Conservation (phyloP, 1,140 invertebrate genomes). For the Nebria ingens region DNA sequence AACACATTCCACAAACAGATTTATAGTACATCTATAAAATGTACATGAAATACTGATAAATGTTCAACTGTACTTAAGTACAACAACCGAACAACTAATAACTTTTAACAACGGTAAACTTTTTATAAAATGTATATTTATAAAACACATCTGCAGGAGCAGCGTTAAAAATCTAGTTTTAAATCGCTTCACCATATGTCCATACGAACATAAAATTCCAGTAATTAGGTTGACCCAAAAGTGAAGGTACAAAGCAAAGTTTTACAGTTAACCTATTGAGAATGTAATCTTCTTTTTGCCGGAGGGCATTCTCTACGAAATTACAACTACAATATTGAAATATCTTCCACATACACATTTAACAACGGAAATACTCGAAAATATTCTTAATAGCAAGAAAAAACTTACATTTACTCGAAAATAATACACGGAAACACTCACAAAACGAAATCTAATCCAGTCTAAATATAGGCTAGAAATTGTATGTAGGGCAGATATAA, state of each 20-base stretch:
- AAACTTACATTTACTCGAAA: constrained; percentile 14
- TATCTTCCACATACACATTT: constrained; percentile 10
- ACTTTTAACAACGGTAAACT: too few species aligned
- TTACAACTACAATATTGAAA: neutral
- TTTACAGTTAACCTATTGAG: constrained; percentile 8
- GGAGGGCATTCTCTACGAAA: neutral
- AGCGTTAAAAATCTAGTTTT: constrained; percentile 6
- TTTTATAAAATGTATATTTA: neutral
- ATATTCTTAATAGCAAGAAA: too few species aligned
- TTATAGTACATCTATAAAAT: too few species aligned
- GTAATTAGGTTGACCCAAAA: constrained; percentile 8
- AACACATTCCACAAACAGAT: too few species aligned
- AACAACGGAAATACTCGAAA: too few species aligned
- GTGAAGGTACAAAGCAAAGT: constrained; percentile 4
- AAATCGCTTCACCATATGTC: constrained; percentile 2
- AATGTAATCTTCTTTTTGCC: constrained; percentile 3
- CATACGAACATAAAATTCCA: neutral
- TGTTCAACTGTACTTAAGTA: neutral
- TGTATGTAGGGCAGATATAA: neutral
- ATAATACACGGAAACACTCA: neutral
- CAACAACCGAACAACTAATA: too few species aligned
- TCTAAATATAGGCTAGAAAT: neutral
- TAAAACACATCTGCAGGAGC: neutral
- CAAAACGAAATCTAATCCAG: neutral
- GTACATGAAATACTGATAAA: neutral